A percentile compares a stretch with the other conserved stretches of the same genome.
Evolutionary conservation across 2,113 vertebrate species (phyloP).

Genomic region (Probosciger aterrimus): DNA sequence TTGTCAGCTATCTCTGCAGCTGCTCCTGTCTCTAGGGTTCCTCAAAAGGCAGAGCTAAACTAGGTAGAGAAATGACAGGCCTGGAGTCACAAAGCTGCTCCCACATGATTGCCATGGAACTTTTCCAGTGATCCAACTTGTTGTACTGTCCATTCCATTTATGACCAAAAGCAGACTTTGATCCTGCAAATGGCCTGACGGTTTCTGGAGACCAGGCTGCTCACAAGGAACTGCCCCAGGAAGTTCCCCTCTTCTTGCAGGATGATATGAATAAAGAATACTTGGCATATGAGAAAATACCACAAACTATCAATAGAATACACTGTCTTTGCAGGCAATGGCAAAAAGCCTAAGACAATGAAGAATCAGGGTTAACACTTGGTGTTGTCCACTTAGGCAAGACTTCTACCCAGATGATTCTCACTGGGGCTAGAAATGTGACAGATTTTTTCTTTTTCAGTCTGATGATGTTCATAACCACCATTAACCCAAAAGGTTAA

Average conservation of each 20-base stretch:
- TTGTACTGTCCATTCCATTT: background rate
- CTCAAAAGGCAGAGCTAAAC: background rate
- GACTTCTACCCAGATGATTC: background rate
- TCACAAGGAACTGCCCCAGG: background rate
- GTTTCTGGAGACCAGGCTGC: background rate
- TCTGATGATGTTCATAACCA: background rate
- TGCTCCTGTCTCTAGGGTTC: background rate
- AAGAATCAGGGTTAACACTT: background rate
- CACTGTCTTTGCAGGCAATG: background rate
- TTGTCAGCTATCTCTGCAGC: background rate
- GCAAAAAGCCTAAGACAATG: background rate
- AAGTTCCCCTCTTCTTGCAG: background rate
- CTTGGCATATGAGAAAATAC: background rate
- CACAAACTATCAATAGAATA: background rate
- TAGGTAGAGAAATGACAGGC: background rate
- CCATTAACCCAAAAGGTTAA: background rate
- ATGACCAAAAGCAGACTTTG: background rate
- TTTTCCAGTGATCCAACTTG: background rate
- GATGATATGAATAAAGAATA: background rate
- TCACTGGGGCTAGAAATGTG: background rate
- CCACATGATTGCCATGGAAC: background rate
- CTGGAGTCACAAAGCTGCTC: background rate
- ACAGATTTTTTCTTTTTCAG: background rate
- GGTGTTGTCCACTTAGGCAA: background rate
- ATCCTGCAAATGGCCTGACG: background rate